These are phyloP conservation scores for Tetramorium parvispinum DNA, from an alignment of 1,140 invertebrate species.

Conservation along the genomic window DNA sequence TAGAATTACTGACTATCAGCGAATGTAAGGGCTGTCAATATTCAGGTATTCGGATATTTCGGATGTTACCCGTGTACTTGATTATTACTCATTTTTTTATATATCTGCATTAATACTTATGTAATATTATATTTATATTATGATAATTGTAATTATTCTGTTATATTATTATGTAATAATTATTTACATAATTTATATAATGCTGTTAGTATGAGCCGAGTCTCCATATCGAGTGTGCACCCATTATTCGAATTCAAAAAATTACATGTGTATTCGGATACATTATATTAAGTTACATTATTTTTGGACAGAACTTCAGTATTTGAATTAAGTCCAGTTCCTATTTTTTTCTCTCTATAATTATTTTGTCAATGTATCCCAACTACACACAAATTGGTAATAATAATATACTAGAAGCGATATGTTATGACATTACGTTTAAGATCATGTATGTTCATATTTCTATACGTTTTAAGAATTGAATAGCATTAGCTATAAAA, in stretches of 20 bases:
- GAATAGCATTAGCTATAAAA: conserved; percentile 18
- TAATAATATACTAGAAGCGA: conserved; percentile 13
- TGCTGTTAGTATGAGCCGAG: conserved; percentile 2
- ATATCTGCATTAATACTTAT: conserved; percentile 12
- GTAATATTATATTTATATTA: conserved; percentile 47
- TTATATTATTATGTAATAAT: conserved; percentile 37
- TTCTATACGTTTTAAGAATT: background rate
- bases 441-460: conserved; percentile 18
- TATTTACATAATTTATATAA: background rate
- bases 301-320: background rate
- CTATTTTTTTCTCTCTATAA: conserved; percentile 1
- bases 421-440: background rate
- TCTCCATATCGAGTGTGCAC: background rate
- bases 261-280: background rate
- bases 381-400: background rate
- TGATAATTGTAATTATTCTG: conserved; percentile 30
- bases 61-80: background rate
- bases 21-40: conserved; percentile 34
- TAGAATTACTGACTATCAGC: background rate
- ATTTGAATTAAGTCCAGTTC: background rate
- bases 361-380: background rate
- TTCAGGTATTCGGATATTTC: conserved; percentile 4
- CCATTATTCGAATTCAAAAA: conserved; percentile 6
- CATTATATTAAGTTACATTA: conserved; percentile 3
- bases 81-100: conserved; percentile 16